These are phyloP conservation scores for Aldrovandia affinis DNA, from an alignment of 2,797 vertebrate genomes.

Conservation along the genomic window DNA sequence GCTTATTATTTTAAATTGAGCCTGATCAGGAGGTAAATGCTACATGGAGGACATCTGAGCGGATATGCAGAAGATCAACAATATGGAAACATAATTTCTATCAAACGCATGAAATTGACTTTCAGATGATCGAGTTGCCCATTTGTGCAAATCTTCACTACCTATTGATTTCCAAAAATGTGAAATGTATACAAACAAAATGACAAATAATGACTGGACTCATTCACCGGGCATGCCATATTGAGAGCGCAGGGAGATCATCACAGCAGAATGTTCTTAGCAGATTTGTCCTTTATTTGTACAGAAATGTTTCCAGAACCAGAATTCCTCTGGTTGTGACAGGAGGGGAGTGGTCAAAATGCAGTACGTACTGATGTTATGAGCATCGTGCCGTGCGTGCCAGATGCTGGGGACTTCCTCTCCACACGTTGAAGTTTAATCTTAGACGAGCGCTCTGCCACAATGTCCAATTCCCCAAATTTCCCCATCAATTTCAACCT, in stretches of 20 bases:
- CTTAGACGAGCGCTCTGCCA: not conserved
- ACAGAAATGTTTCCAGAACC: slow-evolving; percentile 56
- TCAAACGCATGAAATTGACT: not conserved
- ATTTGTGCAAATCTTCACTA: not conserved
- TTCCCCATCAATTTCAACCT: not conserved
- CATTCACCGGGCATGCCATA: not conserved
- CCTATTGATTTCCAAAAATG: not conserved
- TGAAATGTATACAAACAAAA: not conserved
- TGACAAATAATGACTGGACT: not conserved
- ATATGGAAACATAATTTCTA: not conserved
- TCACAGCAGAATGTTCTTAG: slow-evolving; percentile 50
- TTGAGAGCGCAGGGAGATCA: slow-evolving; percentile 45
- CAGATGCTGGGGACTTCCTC: too few relatives aligned
- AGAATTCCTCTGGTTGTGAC: slow-evolving; percentile 47
- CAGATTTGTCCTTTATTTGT: slow-evolving; percentile 53
- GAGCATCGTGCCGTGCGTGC: not conserved
- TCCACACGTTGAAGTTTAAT: not conserved
- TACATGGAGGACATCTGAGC: not conserved
- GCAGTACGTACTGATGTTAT: slow-evolving; percentile 58
- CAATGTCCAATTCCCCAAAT: not conserved
- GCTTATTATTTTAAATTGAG: slow-evolving; percentile 15
- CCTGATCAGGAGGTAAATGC: not conserved
- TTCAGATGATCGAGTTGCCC: not conserved
- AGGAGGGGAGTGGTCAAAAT: slow-evolving; percentile 55
- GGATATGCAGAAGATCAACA: not conserved